Evolutionary conservation across 2,797 vertebrate species (phyloP), one percentile per base, ranked within the genome.

Genomic region (Hapalemur alaotrensis): DNA sequence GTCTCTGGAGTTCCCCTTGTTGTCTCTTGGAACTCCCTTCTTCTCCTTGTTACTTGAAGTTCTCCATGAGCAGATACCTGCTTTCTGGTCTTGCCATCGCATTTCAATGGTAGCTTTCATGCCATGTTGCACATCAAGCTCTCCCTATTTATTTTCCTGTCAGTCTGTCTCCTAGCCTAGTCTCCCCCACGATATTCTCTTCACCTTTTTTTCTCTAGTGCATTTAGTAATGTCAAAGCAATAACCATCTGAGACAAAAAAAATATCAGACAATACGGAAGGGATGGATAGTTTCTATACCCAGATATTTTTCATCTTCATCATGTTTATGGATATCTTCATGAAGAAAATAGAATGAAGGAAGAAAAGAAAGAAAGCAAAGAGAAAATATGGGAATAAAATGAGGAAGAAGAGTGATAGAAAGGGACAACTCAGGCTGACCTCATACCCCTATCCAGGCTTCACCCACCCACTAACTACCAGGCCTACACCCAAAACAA

Each of bases 321-420:
- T 28, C 8, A 38, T 54, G 20, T 52, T 52, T 61, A 43, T 23
- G 30, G 28, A 35, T 57, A 61, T 25, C 15, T 92, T 89, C 50
- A 59, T 63, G 32, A 96, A 79, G 70, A 73, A 95, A 69, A 59
- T 3, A 78, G n/a, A 63, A 83, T 48, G 35, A 73, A 80, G 18
- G 35, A 38, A 57, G 14, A 59, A 69, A 0, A 57, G 12, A 38
- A 65, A 54, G 15, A 72, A 70, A 93, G 23, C 22, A 85, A 89
- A n/a, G 12, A 76, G 63, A 5, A 84, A 7, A 8, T 41, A 30
- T 5, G 38, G 6, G 17, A 20, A 28, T 32, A n/a, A 67, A 41
- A 73, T 28, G 25, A 70, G 7, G 63, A 70, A 54, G 41, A 75
- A 4, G 32, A 50, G 32, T 17, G 48, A 48, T 7, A 80, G 72